phyloP scores from a whole-genome alignment of 1,140 invertebrate species.

The Caenorhabditis brenneri region DNA sequence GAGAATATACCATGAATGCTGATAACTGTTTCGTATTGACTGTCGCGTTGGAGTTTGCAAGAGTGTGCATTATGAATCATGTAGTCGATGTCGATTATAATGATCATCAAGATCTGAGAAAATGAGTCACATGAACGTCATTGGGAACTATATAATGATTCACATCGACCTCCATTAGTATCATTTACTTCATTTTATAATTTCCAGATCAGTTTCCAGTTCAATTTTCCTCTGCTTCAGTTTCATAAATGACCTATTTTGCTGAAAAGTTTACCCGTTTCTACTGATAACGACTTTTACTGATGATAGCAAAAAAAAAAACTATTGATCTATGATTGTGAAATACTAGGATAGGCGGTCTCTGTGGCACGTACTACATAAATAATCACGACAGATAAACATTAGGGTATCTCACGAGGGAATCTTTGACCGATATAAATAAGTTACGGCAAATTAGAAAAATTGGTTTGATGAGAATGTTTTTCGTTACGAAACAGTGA shows the following conservation, averaged over 20 bases:
- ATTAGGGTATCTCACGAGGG: background rate
- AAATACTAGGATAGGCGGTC: background rate
- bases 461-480: background rate
- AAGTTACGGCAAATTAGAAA: background rate
- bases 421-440: conserved; percentile 6
- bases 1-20: background rate
- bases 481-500: no score
- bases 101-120: background rate
- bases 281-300: background rate
- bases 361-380: background rate
- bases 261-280: background rate
- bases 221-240: background rate
- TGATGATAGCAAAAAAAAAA: background rate
- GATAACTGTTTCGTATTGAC: background rate
- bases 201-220: conserved; percentile 24
- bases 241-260: background rate
- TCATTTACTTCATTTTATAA: conserved; percentile 23
- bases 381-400: background rate
- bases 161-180: background rate
- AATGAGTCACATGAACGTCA: conserved; percentile 38
- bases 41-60: background rate
- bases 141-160: conserved; percentile 19
- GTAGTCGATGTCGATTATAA: background rate
- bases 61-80: conserved; percentile 10
- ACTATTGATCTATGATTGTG: conserved; percentile 5